Conservation (phyloP, 2,113 vertebrate genomes). For the Pholis gunnellus region DNA sequence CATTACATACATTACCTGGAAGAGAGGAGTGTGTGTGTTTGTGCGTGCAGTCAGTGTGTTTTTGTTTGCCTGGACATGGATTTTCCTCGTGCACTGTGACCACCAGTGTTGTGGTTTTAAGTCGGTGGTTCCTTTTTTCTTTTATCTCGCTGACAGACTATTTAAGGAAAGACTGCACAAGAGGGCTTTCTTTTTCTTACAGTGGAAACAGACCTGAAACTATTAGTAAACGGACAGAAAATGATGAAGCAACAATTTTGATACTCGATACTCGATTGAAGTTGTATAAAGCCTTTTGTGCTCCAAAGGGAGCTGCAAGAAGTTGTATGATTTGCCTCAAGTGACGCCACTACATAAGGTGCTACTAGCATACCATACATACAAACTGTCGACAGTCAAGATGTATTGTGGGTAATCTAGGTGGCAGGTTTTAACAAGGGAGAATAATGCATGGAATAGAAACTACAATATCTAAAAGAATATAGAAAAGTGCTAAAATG, state of each 20-base stretch:
- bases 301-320: background rate
- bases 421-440: background rate
- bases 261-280: background rate
- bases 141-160: slow-evolving; percentile 5
- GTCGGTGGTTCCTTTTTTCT: background rate
- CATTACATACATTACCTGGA: slow-evolving; percentile 38
- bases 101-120: slow-evolving; percentile 36
- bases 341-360: background rate
- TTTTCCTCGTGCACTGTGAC: slow-evolving; percentile 27
- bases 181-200: background rate
- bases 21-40: slow-evolving; percentile 10
- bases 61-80: slow-evolving; percentile 32
- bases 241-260: background rate
- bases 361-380: background rate
- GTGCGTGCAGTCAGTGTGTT: slow-evolving; percentile 2
- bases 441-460: background rate
- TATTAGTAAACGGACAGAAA: background rate
- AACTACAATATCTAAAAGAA: background rate
- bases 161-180: background rate
- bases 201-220: background rate
- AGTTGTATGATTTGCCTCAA: background rate
- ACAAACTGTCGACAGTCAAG: background rate
- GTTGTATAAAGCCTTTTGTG: background rate
- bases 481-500: background rate
- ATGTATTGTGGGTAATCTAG: background rate